Conservation (phyloP, 2,113 vertebrate species). For the Pipra filicauda region DNA sequence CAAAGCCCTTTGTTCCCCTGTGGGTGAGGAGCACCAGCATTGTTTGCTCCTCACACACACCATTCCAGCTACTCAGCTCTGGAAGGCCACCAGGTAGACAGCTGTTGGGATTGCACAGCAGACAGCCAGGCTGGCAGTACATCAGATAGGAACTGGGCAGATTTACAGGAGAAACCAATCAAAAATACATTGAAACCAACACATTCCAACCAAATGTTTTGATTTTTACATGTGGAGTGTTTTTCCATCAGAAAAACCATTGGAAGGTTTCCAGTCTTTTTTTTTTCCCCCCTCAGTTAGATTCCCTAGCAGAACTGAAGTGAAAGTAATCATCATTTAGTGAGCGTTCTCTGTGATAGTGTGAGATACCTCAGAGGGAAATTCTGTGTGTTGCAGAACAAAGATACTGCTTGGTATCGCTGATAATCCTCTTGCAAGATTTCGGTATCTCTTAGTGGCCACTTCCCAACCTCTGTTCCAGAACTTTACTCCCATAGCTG, state of each 20-base stretch:
- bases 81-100: slow-evolving; percentile 43
- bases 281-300: not conserved
- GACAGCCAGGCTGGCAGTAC: not conserved
- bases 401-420: not conserved
- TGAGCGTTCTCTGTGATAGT: not conserved
- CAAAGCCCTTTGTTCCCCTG: not conserved
- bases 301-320: slow-evolving; percentile 11
- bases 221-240: slow-evolving; percentile 15
- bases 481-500: not conserved
- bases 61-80: rapidly evolving
- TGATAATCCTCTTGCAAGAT: slow-evolving; percentile 4
- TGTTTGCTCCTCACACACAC: not conserved
- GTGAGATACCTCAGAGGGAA: slow-evolving; percentile 24
- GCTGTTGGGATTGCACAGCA: not conserved
- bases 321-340: slow-evolving; percentile 29
- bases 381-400: not conserved
- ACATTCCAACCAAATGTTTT: slow-evolving; percentile 4
- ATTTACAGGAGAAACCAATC: not conserved
- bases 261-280: not conserved
- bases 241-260: slow-evolving; percentile 18
- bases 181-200: slow-evolving; percentile 11
- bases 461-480: not conserved
- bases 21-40: not conserved
- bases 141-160: slow-evolving; percentile 3
- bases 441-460: not conserved